Conservation (phyloP, 1,140 invertebrate genomes). For the Leptestheria dahalacensis region DNA sequence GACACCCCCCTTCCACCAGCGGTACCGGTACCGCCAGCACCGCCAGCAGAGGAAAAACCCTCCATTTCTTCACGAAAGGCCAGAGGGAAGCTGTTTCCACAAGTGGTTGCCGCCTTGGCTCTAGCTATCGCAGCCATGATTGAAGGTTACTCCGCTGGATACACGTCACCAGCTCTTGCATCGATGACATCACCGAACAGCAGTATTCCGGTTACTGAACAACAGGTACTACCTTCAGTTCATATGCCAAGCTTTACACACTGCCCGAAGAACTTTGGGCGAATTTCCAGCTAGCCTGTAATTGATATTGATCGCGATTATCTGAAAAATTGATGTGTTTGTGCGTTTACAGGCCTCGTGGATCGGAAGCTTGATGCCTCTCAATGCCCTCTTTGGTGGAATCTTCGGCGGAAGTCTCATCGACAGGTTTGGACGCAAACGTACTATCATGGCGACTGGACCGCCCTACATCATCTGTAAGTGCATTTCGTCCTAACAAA, state of each 20-base stretch:
- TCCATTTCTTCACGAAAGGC: slow-evolving; percentile 6
- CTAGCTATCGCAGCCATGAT: slow-evolving; percentile 71
- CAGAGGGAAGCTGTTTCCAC: slow-evolving; percentile 16
- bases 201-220: slow-evolving; percentile 36
- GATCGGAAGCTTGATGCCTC: slow-evolving; percentile 76
- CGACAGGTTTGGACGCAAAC: slow-evolving; percentile 64
- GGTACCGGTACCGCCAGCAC: no score
- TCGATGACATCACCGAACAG: slow-evolving; percentile 44
- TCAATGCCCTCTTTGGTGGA: slow-evolving; percentile 69
- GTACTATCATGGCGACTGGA: slow-evolving; percentile 58
- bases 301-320: no score
- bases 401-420: slow-evolving; percentile 66
- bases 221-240: no score
- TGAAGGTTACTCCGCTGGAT: slow-evolving; percentile 67
- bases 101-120: slow-evolving; percentile 64
- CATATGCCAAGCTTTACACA: no score
- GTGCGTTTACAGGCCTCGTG: slow-evolving; percentile 49
- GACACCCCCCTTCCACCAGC: no score
- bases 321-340: no score
- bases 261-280: no score
- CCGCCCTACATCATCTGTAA: slow-evolving; percentile 59
- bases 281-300: no score
- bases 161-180: slow-evolving; percentile 60
- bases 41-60: neutral
- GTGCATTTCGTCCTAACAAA: slow-evolving; percentile 13